These are phyloP conservation scores for Drosophila borborema DNA, from an alignment of 2,888 invertebrate genomes.

Conservation along the genomic window DNA sequence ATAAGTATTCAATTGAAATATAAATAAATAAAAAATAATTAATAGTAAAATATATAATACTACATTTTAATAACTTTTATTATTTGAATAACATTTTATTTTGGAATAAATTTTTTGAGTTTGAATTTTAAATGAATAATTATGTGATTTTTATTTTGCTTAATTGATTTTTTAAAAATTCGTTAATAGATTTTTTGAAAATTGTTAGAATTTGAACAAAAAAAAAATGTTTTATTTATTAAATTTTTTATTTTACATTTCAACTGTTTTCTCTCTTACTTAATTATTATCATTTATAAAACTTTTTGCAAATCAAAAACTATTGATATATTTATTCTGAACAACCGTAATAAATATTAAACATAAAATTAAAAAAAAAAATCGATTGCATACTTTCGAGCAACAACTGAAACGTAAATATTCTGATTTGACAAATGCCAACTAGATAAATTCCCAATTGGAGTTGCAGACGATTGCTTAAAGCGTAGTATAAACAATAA, in stretches of 20 bases:
- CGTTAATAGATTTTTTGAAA: too few relatives aligned
- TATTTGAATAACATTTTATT: not conserved
- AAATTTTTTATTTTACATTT: too few relatives aligned
- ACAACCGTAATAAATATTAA: too few relatives aligned
- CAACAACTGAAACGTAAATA: not conserved
- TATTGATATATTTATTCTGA: not conserved
- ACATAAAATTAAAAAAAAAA: not conserved
- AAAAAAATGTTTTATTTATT: not conserved
- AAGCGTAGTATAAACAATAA: not conserved
- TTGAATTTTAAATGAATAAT: too few relatives aligned
- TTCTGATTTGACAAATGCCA: not conserved
- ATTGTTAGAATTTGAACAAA: too few relatives aligned
- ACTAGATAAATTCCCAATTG: not conserved
- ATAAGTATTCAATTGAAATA: not conserved
- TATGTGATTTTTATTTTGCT: too few relatives aligned
- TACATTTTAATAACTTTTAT: not conserved
- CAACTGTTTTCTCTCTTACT: too few relatives aligned
- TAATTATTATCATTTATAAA: not conserved
- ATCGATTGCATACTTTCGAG: slow-evolving; percentile 1
- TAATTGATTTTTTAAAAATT: too few relatives aligned
- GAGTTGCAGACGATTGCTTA: not conserved
- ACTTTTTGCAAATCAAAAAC: not conserved
- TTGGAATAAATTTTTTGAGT: too few relatives aligned
- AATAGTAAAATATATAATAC: too few relatives aligned
- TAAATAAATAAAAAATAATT: not conserved